A percentile compares a stretch with the other conserved stretches of the same genome.
These are phyloP conservation scores for Drosophila rellima DNA, from an alignment of 2,888 invertebrate genomes.

Conservation along the genomic window DNA sequence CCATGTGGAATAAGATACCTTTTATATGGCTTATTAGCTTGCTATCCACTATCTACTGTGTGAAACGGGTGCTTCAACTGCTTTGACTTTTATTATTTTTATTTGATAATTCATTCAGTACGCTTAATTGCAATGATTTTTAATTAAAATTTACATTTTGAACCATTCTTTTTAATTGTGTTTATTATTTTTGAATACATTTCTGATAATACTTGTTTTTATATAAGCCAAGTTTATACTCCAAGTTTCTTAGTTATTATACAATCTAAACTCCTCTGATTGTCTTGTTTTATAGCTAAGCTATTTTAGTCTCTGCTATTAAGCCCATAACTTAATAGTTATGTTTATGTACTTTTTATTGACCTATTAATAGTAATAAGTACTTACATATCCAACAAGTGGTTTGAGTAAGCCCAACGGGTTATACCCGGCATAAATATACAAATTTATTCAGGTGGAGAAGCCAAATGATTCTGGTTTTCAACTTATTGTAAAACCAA, in stretches of 20 bases:
- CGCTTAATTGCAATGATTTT: slow-evolving; percentile 32
- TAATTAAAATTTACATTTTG: slow-evolving; percentile 40
- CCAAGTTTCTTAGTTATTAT: too few species aligned
- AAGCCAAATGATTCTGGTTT: slow-evolving; percentile 5
- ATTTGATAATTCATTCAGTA: slow-evolving; percentile 24
- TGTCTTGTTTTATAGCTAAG: not conserved
- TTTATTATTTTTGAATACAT: too few species aligned
- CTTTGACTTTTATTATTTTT: slow-evolving; percentile 17
- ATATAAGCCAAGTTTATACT: too few species aligned
- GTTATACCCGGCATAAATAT: slow-evolving; percentile 15
- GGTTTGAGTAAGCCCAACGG: not conserved
- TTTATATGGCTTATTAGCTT: slow-evolving; percentile 35
- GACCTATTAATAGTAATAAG: not conserved
- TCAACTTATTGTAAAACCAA: not conserved
- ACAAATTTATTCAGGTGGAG: not conserved
- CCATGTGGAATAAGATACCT: slow-evolving; percentile 54
- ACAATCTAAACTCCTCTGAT: not conserved
- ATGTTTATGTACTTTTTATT: not conserved
- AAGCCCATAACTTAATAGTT: not conserved
- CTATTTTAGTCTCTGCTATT: not conserved
- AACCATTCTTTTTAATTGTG: too few species aligned
- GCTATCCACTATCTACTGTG: slow-evolving; percentile 19
- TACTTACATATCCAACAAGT: not conserved
- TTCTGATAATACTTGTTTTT: too few species aligned
- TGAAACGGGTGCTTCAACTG: slow-evolving; percentile 1